These are phyloP conservation scores for Riparia riparia DNA, from an alignment of 2,113 vertebrate genomes.

Conservation along the genomic window DNA sequence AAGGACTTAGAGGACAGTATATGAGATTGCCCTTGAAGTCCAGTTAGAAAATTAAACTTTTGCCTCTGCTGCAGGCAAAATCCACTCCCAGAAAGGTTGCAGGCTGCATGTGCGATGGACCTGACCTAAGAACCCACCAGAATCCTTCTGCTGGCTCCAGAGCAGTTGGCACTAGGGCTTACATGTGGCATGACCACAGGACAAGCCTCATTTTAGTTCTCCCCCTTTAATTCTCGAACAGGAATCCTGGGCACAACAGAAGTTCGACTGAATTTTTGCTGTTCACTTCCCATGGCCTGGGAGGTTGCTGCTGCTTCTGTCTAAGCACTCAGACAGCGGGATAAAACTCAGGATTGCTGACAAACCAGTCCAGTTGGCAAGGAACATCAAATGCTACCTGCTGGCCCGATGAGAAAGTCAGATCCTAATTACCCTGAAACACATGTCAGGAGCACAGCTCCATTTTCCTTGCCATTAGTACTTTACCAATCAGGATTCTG, in stretches of 20 bases:
- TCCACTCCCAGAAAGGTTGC: background rate
- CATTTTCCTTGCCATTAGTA: background rate
- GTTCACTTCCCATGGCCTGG: background rate
- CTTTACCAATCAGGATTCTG: background rate
- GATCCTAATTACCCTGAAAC: background rate
- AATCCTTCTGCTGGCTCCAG: background rate
- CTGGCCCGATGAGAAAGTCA: background rate
- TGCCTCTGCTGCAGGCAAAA: background rate
- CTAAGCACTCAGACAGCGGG: background rate
- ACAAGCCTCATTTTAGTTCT: background rate
- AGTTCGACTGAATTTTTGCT: background rate
- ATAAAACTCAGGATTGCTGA: background rate
- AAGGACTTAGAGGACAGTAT: background rate
- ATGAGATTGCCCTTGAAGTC: background rate
- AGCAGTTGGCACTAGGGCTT: background rate
- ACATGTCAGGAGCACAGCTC: background rate
- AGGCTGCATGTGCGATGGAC: background rate
- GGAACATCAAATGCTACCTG: background rate
- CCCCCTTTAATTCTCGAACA: background rate
- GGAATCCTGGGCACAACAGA: background rate
- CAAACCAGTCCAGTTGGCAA: background rate
- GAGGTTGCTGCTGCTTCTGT: background rate
- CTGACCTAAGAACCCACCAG: background rate
- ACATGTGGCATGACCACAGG: fast-evolving
- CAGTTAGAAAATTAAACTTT: background rate